Conservation (phyloP, 2,888 invertebrate species). For the Megaustenia siamemsis region DNA sequence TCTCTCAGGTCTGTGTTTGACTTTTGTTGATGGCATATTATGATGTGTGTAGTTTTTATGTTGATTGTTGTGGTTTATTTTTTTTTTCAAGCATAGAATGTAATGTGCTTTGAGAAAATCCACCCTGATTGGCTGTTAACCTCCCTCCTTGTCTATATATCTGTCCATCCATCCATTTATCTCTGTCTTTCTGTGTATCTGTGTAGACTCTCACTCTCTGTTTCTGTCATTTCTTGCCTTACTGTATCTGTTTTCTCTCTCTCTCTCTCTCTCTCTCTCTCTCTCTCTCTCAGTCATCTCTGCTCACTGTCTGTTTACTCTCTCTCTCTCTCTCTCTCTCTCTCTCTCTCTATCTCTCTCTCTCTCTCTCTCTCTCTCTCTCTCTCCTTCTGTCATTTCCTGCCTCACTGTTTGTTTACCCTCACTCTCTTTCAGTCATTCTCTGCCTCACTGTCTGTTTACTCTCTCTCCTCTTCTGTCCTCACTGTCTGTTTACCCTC, state of each 20-base stretch:
- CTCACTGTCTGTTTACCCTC: too few species aligned
- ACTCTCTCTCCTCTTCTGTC: not conserved
- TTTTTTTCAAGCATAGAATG: too few species aligned
- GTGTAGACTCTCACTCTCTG: constrained; percentile 25
- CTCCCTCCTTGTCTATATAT: too few species aligned
- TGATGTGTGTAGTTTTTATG: too few species aligned
- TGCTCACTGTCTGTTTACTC: too few species aligned
- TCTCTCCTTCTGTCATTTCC: not conserved
- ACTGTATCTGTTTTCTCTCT: constrained; percentile 11
- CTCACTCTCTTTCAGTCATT: not conserved
- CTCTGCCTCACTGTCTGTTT: constrained; percentile 34
- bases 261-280: constrained; percentile 32
- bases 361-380: not conserved
- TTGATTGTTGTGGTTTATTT: too few species aligned
- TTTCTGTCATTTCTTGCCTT: constrained; percentile 29
- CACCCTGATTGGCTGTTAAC: too few species aligned
- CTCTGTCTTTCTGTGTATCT: constrained; percentile 18
- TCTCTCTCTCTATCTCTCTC: not conserved
- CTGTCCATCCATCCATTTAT: not conserved
- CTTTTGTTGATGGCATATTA: too few species aligned
- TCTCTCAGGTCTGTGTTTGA: too few species aligned
- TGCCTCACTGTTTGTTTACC: not conserved
- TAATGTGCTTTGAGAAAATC: too few species aligned
- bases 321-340: constrained; percentile 37
- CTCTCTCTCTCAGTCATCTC: constrained; percentile 7